A percentile compares a stretch with the other conserved stretches of the same genome.
Conservation (phyloP, 1,140 invertebrate genomes). For the Apis cerana region DNA sequence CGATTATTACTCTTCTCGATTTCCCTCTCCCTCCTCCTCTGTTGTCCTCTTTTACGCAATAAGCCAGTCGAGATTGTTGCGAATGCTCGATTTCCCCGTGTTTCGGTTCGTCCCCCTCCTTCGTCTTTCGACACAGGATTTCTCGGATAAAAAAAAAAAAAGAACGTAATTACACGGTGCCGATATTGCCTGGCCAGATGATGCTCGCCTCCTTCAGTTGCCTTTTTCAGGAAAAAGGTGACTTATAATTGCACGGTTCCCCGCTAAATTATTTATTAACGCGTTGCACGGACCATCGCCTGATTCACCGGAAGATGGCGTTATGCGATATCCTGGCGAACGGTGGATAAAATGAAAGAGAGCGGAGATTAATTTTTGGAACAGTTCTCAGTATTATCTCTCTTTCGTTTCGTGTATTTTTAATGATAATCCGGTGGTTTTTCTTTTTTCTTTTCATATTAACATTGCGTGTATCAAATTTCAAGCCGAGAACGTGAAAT, state of each 20-base stretch:
- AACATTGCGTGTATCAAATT: too few relatives aligned
- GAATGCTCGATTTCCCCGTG: conserved; percentile 26
- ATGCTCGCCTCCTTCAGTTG: neutral
- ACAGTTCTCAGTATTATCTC: neutral
- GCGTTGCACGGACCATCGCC: neutral
- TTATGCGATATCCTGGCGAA: neutral
- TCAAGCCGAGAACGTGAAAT: too few relatives aligned
- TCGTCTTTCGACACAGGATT: conserved; percentile 11
- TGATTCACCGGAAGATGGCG: neutral
- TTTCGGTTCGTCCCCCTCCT: neutral
- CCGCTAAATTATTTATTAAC: conserved; percentile 39
- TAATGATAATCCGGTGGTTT: too few relatives aligned
- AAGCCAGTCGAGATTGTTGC: neutral
- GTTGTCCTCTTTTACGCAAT: conserved; percentile 13
- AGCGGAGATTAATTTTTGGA: neutral
- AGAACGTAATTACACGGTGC: conserved; percentile 37
- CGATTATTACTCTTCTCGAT: neutral
- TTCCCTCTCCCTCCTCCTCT: too few relatives aligned
- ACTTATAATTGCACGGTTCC: conserved; percentile 19
- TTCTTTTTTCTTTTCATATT: too few relatives aligned
- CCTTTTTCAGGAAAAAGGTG: neutral
- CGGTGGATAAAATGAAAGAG: neutral
- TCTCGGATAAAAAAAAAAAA: neutral
- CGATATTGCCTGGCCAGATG: conserved; percentile 18
- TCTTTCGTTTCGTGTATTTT: neutral